phyloP scores from a whole-genome alignment of 1,140 invertebrate species.

The Hycleus phaleratus region DNA sequence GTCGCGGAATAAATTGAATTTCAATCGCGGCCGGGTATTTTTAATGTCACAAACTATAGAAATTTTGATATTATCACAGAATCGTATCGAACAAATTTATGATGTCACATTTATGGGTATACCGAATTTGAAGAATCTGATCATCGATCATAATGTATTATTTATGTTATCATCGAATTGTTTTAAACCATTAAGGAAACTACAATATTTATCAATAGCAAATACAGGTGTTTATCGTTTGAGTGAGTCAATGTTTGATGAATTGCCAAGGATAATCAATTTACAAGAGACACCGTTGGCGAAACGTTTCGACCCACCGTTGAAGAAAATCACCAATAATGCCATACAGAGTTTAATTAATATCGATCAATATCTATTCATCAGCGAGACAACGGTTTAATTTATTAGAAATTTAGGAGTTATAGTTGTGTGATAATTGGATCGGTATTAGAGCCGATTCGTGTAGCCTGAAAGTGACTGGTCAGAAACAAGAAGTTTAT shows the following conservation, averaged over 20 bases:
- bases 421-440: background rate
- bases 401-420: no score
- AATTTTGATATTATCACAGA: constrained; percentile 29
- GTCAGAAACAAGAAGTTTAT: no score
- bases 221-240: constrained; percentile 34
- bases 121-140: constrained; percentile 30
- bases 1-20: constrained; percentile 47
- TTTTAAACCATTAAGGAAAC: constrained; percentile 29
- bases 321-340: constrained; percentile 28
- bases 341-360: constrained; percentile 26
- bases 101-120: constrained; percentile 33
- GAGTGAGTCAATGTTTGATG: constrained; percentile 30
- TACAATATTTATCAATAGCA: constrained; percentile 35
- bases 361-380: constrained; percentile 16
- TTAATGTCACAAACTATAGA: constrained; percentile 30
- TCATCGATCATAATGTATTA: constrained; percentile 31
- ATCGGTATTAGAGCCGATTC: no score
- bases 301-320: constrained; percentile 31
- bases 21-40: constrained; percentile 27
- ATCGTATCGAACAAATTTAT: constrained; percentile 33
- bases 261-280: constrained; percentile 32
- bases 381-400: background rate
- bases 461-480: no score
- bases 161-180: constrained; percentile 25
- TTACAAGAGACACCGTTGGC: constrained; percentile 32